Conservation (phyloP, 2,113 vertebrate species). For the Nibea albiflora region DNA sequence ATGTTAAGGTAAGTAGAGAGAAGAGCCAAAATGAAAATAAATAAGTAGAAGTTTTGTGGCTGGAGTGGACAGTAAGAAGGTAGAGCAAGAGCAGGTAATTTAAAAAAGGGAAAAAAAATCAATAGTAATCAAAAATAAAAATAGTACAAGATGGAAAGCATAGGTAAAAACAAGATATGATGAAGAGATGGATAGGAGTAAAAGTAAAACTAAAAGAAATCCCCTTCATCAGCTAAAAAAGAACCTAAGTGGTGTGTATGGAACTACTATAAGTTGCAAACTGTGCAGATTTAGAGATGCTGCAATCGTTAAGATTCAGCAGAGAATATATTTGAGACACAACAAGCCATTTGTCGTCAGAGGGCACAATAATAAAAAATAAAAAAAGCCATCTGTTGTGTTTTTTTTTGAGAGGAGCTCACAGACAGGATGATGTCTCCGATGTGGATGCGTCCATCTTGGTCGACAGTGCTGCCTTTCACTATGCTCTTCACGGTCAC, state of each 20-base stretch:
- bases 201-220: conserved; percentile 27
- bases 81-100: neutral
- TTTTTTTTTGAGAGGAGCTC: conserved; percentile 74
- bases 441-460: conserved; percentile 90
- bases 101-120: conserved; percentile 22
- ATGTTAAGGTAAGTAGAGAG: conserved; percentile 28
- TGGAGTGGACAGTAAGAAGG: neutral
- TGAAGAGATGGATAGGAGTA: conserved; percentile 10
- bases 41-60: neutral
- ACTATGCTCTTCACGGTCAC: conserved; percentile 95
- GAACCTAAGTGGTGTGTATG: conserved; percentile 32
- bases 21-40: neutral
- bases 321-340: conserved; percentile 25
- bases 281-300: conserved; percentile 32
- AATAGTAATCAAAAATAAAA: conserved; percentile 42
- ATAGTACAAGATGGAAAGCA: conserved; percentile 11
- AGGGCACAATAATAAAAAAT: conserved; percentile 25
- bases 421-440: conserved; percentile 95
- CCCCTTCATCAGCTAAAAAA: conserved; percentile 59
- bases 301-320: conserved; percentile 43
- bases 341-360: conserved; percentile 35
- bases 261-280: conserved; percentile 38
- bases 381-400: conserved; percentile 21
- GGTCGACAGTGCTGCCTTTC: conserved; percentile 91
- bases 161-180: conserved; percentile 13